Evolutionary conservation across 2,797 vertebrate genomes (phyloP), one percentile per base, ranked within the genome.

Genomic region (Leuciscus waleckii): DNA sequence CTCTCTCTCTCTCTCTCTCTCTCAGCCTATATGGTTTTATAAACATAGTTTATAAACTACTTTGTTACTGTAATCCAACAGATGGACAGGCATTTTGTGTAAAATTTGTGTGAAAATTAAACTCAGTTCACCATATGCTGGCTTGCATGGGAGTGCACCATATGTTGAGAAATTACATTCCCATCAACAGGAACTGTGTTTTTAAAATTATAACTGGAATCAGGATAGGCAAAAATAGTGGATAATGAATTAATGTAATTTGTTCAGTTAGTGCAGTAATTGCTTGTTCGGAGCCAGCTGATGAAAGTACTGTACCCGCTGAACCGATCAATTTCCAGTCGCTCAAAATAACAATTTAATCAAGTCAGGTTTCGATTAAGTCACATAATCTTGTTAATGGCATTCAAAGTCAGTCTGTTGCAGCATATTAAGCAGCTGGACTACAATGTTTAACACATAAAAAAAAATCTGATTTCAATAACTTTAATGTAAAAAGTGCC

Each of bases 101-200:
- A 29, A 79, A 88, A 84, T 83, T 11, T 61, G 23, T 70, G 37
- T 56, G 26, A 79, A 87, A 82, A 65, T 61, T 9, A 37, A 65
- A 61, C 75, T 69, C 65, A 51, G 26, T 56, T 79, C 29, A 67
- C 78, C 81, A 84, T 88, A 82, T 85, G 87, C 35, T 89, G 74
- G 83, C 49, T 78, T 82, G 63, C 37, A 11, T 63, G 39, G 75
- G 23, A 85, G 81, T 26, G 54, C 29, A 75, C 65, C 74, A 86
- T 82, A 83, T 84, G 86, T 61, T 86, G 41, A 54, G 29, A 71
- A 88, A 85, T 77, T 83, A 81, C 54, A 51, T 77, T 76, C 58
- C 51, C 51, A 70, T 39, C 46, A 46, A 39, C 46, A 82, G 61
- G 69, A 87, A 26, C 41, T 26, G 43, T 51, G 29, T 41, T 78